Evolutionary conservation across 2,113 vertebrate genomes (phyloP).

Genomic region (Periophthalmodon schlosseri): DNA sequence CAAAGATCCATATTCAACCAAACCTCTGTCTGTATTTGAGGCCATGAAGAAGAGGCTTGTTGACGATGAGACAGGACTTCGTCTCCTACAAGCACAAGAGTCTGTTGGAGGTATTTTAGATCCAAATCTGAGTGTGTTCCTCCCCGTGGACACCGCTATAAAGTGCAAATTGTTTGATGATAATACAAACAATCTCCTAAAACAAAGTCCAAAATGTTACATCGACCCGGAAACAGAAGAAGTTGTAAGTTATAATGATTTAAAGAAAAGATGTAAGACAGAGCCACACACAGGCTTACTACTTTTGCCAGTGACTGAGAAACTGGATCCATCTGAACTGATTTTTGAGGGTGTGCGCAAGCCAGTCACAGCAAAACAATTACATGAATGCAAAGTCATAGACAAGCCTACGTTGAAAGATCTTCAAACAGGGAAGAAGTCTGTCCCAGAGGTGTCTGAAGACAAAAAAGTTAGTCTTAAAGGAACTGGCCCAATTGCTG

Average conservation of each 20-base stretch:
- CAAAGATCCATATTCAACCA: constrained; percentile 2
- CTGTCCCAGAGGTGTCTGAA: constrained; percentile 80
- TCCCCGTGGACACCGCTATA: constrained; percentile 83
- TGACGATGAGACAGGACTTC: constrained; percentile 80
- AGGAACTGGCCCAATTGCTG: constrained; percentile 86
- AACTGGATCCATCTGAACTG: constrained; percentile 80
- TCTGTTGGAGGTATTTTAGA: constrained; percentile 86
- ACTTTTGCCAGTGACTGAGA: constrained; percentile 72
- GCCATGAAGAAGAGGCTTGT: constrained; percentile 86
- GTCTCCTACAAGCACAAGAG: constrained; percentile 86
- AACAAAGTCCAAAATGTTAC: constrained; percentile 47
- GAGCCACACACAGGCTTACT: constrained; percentile 82
- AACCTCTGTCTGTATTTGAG: constrained; percentile 66
- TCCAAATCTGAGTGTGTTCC: constrained; percentile 85
- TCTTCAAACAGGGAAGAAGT: constrained; percentile 82
- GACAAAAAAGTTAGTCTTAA: constrained; percentile 84
- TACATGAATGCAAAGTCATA: constrained; percentile 86
- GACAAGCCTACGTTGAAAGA: constrained; percentile 82
- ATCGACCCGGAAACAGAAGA: constrained; percentile 36
- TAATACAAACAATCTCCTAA: background rate
- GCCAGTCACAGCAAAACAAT: constrained; percentile 85
- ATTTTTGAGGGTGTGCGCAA: constrained; percentile 86
- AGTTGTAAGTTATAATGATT: constrained; percentile 77
- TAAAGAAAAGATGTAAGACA: constrained; percentile 80
- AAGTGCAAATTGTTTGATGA: constrained; percentile 84